Conservation (phyloP, 1,140 invertebrate species). For the Charaxes varanes region DNA sequence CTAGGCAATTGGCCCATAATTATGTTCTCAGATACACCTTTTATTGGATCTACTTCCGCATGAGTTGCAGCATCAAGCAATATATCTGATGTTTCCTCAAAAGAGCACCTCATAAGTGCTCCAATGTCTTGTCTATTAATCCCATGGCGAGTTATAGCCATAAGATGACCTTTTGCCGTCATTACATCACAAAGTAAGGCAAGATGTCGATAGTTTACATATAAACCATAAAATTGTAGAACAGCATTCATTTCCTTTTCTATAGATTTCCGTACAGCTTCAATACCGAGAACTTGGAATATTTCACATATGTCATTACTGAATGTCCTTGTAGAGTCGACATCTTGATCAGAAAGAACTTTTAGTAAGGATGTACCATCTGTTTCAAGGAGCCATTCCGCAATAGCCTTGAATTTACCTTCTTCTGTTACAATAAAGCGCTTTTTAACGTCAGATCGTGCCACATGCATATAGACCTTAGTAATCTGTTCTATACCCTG, state of each 20-base stretch:
- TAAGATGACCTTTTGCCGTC: constrained; percentile 99
- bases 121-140: constrained; percentile 99
- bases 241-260: constrained; percentile 99
- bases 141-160: constrained; percentile 99
- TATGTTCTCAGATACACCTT: constrained; percentile 99
- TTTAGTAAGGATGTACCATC: constrained; percentile 99
- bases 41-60: constrained; percentile 98
- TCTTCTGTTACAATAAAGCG: constrained; percentile 97
- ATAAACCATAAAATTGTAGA: constrained; percentile 98
- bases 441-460: constrained; percentile 98
- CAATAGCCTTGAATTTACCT: constrained; percentile 98
- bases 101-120: constrained; percentile 98
- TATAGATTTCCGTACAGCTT: constrained; percentile 99
- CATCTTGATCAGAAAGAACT: constrained; percentile 96
- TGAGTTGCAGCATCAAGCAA: constrained; percentile 98
- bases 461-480: constrained; percentile 99
- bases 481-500: constrained; percentile 94
- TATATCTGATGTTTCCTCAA: constrained; percentile 97
- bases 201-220: constrained; percentile 99
- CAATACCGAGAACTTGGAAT: constrained; percentile 97
- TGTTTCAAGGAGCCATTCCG: constrained; percentile 99
- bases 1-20: constrained; percentile 98
- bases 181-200: constrained; percentile 99
- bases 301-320: constrained; percentile 99
- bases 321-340: constrained; percentile 96